Evolutionary conservation across 2,113 vertebrate genomes (phyloP).

Genomic region (Dicrurus megarhynchus): DNA sequence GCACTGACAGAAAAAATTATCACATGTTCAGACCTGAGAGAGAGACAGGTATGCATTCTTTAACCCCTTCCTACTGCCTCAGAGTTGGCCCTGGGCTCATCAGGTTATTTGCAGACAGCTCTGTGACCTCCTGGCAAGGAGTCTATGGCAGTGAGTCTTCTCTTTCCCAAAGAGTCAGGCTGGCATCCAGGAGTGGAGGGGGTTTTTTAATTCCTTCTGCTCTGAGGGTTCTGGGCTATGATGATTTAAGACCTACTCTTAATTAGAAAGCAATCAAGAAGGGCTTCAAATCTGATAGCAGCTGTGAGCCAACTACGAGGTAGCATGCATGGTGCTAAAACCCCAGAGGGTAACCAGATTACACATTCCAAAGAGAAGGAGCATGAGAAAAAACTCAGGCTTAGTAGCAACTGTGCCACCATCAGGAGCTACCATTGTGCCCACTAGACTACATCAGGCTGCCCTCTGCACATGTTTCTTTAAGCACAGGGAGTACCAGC

Average conservation of each 20-base stretch:
- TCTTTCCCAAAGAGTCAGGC: not conserved
- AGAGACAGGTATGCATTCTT: not conserved
- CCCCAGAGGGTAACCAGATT: not conserved
- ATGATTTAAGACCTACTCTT: not conserved
- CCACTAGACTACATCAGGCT: not conserved
- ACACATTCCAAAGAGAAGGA: not conserved
- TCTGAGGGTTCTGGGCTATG: not conserved
- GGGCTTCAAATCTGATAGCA: not conserved
- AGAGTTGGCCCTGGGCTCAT: not conserved
- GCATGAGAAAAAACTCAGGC: not conserved
- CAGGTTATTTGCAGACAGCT: not conserved
- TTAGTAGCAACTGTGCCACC: not conserved
- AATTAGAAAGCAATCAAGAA: conserved; percentile 28
- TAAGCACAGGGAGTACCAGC: not conserved
- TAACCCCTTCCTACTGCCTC: not conserved
- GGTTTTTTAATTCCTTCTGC: not conserved
- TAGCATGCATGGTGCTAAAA: not conserved
- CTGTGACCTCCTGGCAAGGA: not conserved
- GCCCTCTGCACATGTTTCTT: not conserved
- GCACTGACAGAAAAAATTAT: not conserved
- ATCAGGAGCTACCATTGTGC: not conserved
- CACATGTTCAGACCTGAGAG: not conserved
- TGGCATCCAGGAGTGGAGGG: not conserved
- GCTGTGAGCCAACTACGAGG: not conserved
- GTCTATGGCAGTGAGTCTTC: not conserved